Evolutionary conservation across 2,888 invertebrate species (phyloP).

Genomic region (Cynaeus angustus): DNA sequence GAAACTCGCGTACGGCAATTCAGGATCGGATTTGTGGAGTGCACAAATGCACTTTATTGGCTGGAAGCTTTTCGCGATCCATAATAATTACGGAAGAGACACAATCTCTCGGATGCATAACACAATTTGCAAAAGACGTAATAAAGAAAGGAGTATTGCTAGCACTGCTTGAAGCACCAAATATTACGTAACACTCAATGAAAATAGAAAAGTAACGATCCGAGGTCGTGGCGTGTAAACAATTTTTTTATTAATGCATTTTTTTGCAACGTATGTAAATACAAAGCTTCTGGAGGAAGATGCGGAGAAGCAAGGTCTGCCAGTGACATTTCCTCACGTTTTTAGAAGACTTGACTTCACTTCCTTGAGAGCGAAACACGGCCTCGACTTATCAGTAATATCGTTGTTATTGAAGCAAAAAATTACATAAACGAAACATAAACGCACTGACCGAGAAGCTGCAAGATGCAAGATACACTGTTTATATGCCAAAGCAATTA

Average conservation of each 20-base stretch:
- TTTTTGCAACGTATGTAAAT: slow-evolving; percentile 26
- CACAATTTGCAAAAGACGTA: slow-evolving; percentile 6
- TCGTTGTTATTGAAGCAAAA: background rate
- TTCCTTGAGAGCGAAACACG: slow-evolving; percentile 16
- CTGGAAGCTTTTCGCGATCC: slow-evolving; percentile 34
- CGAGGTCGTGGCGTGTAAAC: slow-evolving; percentile 28
- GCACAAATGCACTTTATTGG: slow-evolving; percentile 43
- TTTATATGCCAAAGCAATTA: too few relatives aligned
- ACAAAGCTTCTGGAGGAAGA: background rate
- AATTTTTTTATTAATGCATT: slow-evolving; percentile 22
- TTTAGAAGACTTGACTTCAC: background rate
- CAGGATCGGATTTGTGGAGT: slow-evolving; percentile 34
- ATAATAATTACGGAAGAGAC: slow-evolving; percentile 37
- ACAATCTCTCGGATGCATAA: slow-evolving; percentile 10
- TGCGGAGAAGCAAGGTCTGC: slow-evolving; percentile 19
- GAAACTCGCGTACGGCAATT: slow-evolving; percentile 23
- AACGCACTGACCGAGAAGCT: background rate
- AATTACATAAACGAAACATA: slow-evolving; percentile 5
- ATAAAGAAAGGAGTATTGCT: slow-evolving; percentile 8
- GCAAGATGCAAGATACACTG: too few relatives aligned
- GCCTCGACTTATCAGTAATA: slow-evolving; percentile 10
- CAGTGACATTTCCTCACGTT: slow-evolving; percentile 30
- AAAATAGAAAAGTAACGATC: background rate
- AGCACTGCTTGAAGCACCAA: slow-evolving; percentile 3
- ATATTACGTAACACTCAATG: slow-evolving; percentile 2